phyloP scores from a whole-genome alignment of 2,113 vertebrate genomes.

The Alethe diademata region DNA sequence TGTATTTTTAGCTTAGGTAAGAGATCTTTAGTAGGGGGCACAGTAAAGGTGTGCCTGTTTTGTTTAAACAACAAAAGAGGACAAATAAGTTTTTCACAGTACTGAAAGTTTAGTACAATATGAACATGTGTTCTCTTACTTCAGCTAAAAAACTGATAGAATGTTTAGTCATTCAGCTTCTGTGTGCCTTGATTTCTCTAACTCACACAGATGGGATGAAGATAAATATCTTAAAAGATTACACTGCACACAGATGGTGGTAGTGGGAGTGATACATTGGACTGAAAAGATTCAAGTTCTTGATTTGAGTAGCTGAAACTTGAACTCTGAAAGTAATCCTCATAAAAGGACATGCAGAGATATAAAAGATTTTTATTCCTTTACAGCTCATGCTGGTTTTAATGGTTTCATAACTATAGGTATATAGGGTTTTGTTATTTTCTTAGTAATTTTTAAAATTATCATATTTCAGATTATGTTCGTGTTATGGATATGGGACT shows the following conservation, averaged over 20 bases:
- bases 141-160: background rate
- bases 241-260: background rate
- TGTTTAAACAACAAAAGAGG: background rate
- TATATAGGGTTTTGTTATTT: background rate
- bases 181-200: background rate
- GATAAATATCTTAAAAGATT: background rate
- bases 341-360: background rate
- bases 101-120: background rate
- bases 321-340: background rate
- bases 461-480: constrained; percentile 86
- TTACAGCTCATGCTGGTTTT: background rate
- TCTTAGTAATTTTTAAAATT: background rate
- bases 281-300: background rate
- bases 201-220: background rate
- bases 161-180: background rate
- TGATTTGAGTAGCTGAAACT: background rate
- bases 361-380: background rate
- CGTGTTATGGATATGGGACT: constrained; percentile 97
- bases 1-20: background rate
- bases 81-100: background rate
- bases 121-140: background rate
- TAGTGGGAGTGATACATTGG: background rate
- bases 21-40: background rate
- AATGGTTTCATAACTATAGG: background rate
- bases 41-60: background rate